These are phyloP conservation scores for Neoseiulus cucumeris DNA, from an alignment of 1,140 invertebrate genomes.

Conservation along the genomic window DNA sequence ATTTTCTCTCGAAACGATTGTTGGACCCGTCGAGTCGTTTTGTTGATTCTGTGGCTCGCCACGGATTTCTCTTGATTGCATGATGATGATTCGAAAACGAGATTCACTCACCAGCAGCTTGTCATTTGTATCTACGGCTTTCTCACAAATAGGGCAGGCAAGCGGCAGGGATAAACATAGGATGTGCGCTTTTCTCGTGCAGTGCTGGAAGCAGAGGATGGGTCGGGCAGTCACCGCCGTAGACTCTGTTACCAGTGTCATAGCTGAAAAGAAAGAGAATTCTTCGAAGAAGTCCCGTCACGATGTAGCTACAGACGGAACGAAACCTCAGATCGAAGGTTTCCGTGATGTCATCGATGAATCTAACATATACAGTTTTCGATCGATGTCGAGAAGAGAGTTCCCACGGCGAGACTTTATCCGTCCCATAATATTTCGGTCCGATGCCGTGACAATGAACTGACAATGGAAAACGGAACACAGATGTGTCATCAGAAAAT, in stretches of 20 bases:
- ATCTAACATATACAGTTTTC: too few relatives aligned
- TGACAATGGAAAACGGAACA: too few relatives aligned
- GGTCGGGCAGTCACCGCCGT: not conserved
- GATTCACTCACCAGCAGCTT: conserved; percentile 25
- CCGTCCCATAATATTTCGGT: too few relatives aligned
- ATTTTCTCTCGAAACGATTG: not conserved
- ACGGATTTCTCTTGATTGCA: not conserved
- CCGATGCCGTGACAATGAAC: too few relatives aligned
- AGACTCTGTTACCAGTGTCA: not conserved
- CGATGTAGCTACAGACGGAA: too few relatives aligned
- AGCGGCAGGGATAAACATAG: conserved; percentile 49
- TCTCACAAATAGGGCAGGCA: conserved; percentile 42
- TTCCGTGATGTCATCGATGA: too few relatives aligned
- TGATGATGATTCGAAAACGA: not conserved
- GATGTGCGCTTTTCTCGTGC: conserved; percentile 35
- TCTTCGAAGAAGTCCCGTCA: too few relatives aligned
- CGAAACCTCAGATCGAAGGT: too few relatives aligned
- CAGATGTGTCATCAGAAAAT: too few relatives aligned
- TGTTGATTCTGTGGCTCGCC: not conserved
- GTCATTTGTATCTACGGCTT: not conserved
- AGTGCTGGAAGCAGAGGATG: conserved; percentile 7
- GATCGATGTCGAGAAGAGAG: too few relatives aligned
- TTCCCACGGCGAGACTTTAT: too few relatives aligned
- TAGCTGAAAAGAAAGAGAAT: too few relatives aligned
- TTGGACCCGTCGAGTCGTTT: not conserved